phyloP scores from a whole-genome alignment of 1,140 invertebrate species.

The Calliphora vicina region DNA sequence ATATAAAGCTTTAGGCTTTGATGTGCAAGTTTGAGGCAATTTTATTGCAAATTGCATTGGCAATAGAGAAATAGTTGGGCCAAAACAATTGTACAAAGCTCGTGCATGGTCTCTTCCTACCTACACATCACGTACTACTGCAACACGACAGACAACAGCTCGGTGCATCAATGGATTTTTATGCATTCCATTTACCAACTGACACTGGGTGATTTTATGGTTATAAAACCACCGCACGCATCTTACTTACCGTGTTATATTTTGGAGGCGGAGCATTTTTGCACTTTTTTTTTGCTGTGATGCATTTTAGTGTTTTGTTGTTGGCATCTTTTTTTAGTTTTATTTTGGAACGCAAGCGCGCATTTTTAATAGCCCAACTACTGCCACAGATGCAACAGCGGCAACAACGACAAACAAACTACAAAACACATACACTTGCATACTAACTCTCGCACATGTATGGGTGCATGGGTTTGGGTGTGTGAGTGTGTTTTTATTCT shows the following conservation, averaged over 20 bases:
- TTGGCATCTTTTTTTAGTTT: conserved; percentile 14
- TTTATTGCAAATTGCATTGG: conserved; percentile 15
- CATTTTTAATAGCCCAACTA: conserved; percentile 54
- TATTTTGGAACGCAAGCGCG: conserved; percentile 62
- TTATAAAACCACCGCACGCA: conserved; percentile 25
- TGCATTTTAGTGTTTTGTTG: not conserved
- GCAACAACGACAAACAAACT: not conserved
- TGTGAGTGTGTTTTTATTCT: not conserved
- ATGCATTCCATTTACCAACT: not conserved
- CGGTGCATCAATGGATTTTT: not conserved
- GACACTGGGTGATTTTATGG: not conserved
- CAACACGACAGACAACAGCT: not conserved
- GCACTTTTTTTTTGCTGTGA: not conserved
- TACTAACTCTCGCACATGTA: not conserved
- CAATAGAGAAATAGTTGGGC: conserved; percentile 26
- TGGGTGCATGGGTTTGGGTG: not conserved
- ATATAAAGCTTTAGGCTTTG: conserved; percentile 18
- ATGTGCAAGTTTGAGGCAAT: not conserved
- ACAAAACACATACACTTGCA: not conserved
- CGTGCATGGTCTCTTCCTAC: too few relatives aligned
- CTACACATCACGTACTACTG: not conserved
- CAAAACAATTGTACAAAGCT: not conserved
- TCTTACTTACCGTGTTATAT: conserved; percentile 25
- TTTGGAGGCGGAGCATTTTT: conserved; percentile 59
- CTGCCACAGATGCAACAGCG: not conserved